Evolutionary conservation across 2,113 vertebrate genomes (phyloP), one percentile per base, ranked within the genome.

Genomic region (Burhinus oedicnemus): DNA sequence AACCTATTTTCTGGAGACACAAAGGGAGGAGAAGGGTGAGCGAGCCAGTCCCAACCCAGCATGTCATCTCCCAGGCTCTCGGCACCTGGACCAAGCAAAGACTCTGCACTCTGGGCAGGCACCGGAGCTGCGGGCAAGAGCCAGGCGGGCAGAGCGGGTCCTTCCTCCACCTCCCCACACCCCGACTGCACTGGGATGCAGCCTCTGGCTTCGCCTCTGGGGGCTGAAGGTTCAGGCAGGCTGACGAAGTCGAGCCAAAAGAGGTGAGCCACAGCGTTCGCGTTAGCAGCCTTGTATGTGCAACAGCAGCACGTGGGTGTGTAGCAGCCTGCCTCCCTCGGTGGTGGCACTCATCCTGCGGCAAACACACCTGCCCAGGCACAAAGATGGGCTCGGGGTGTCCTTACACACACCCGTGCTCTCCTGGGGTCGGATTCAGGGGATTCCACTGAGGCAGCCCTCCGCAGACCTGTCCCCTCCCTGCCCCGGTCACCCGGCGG

Each of bases 1-100:
- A 99, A 99, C 97, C 99, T 99, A 97, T 99, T 99, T 98, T 99
- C 99, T 99, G 98, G 86, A 97, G 97, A 96, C 86, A 98, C 61
- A 98, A 97, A 90, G 88, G 44, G 83, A 83, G 94, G 17, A 69
- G 76, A 52, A 58, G 4, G 15, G 19, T 98, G 86, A 98, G 92
- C 11, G 8, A 54, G 51, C 34, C n/a, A 49, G 34, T 6, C 34
- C 61, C 0, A 4, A 57, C 11, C 15, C 3, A 15, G 36, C 15
- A 5, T 5, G 0, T 40, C 44, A 6, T 13, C 69, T 34, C 52
- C 40, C 30, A 17, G 54, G 75, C 51, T 42, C 34, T 45, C 11
- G 13, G 68, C 25, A 21, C 6, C 20, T 0, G 5, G 62, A 23
- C 32, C 75, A 8, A 38, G 66, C 55, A 76, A 38, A 76, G 66